Evolutionary conservation across 1,140 invertebrate species (phyloP), one percentile per base, ranked within the genome.

Genomic region (Copidosoma floridanum): DNA sequence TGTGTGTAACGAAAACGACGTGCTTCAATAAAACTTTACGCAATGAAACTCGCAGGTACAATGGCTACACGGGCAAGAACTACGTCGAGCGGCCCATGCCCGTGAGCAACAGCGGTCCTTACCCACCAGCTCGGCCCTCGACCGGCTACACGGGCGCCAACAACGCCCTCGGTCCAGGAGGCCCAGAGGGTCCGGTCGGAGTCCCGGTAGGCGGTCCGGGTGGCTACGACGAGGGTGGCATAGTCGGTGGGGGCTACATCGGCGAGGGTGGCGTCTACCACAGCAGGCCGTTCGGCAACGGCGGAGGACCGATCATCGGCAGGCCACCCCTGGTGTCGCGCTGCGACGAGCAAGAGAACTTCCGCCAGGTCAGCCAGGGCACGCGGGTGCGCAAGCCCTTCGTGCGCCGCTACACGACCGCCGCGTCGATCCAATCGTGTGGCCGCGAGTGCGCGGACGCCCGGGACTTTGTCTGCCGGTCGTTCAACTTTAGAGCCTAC

Each of bases 391-490:
- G 91, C 40, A 85, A 89, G 29, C 86, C 89, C 61, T 94, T 89
- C 69, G 86, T 95, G 1, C 81, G 90, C 23, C 82, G 90, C 41
- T 88, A 89, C 44, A 84, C 89, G 2, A 86, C 87, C 6, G 87
- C 87, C 1, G 85, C 88, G 4, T 88, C 87, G 3, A 72, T 94
- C 62, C 83, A 84, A 1, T 86, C 90, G 38, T 94, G 92, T 72
- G 89, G 94, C 72, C 80, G 88, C 55, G 91, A 92, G 73, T 95
- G 93, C 72, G 84, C 87, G 14, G 90, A 93, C 70, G 85, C 88
- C 8, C 82, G 88, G 65, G 92, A 94, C 70, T 94, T 94, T 70
- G 84, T 91, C n/a, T 95, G 93, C 68, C 66, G 77, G 68, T 90
- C 92, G 12, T 94, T 94, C 77, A 95, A 94, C 80, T 94, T 86